Conservation (phyloP, 2,888 invertebrate species). For the Steinernema scapterisci region DNA sequence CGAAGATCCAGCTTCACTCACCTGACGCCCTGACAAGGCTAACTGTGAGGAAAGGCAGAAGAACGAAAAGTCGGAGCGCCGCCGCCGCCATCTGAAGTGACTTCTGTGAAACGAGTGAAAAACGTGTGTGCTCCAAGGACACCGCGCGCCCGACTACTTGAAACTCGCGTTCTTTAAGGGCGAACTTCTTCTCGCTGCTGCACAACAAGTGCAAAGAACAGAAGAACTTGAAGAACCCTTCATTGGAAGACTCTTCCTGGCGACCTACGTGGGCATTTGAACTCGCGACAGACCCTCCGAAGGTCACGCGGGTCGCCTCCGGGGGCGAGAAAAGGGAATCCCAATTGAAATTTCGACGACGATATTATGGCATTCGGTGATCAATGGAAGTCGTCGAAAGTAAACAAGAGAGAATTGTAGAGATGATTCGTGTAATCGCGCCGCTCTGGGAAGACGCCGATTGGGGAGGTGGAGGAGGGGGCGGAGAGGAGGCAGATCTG, state of each 20-base stretch:
- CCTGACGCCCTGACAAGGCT: too few species aligned
- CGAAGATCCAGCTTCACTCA: too few species aligned
- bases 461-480: neutral
- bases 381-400: neutral
- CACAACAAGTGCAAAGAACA: too few species aligned
- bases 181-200: neutral
- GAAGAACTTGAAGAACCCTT: too few species aligned
- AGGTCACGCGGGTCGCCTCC: neutral
- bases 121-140: constrained; percentile 21
- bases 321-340: neutral
- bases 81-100: constrained; percentile 2
- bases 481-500: neutral
- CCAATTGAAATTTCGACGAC: neutral
- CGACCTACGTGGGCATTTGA: neutral
- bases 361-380: too few species aligned
- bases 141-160: constrained; percentile 6
- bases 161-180: constrained; percentile 28
- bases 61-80: neutral
- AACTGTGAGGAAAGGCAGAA: too few species aligned
- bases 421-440: neutral
- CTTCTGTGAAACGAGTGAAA: constrained; percentile 13
- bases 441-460: too few species aligned
- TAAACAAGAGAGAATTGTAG: neutral
- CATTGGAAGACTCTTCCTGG: too few species aligned
- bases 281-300: neutral